A percentile compares a stretch with the other conserved stretches of the same genome.
These are phyloP conservation scores for Nesidiocoris tenuis DNA, from an alignment of 2,888 invertebrate genomes.

Conservation along the genomic window DNA sequence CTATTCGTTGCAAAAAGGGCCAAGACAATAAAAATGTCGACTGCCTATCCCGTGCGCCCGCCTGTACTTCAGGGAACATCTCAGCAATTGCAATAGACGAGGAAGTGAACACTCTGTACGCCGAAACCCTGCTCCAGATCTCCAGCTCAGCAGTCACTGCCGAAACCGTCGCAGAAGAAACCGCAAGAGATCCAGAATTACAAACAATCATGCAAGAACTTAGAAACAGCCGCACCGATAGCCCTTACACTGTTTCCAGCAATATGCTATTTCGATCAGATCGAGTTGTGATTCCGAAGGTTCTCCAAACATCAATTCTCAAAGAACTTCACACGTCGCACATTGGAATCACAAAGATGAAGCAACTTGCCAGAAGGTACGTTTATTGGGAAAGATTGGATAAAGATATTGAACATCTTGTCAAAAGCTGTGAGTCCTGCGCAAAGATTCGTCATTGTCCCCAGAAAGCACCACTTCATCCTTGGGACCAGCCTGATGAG, in stretches of 20 bases:
- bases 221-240: neutral
- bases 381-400: conserved; percentile 24
- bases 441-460: conserved; percentile 11
- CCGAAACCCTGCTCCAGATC: conserved; percentile 26
- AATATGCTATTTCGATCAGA: conserved; percentile 19
- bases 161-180: conserved; percentile 33
- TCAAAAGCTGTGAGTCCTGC: conserved; percentile 39
- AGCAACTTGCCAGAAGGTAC: conserved; percentile 19
- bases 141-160: conserved; percentile 27
- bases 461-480: conserved; percentile 50
- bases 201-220: conserved; percentile 6
- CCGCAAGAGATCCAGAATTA: conserved; percentile 33
- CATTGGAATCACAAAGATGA: conserved; percentile 23
- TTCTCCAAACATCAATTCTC: conserved; percentile 43
- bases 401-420: conserved; percentile 35
- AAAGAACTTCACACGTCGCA: conserved; percentile 50
- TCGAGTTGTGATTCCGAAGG: conserved; percentile 24
- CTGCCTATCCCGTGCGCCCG: conserved; percentile 45
- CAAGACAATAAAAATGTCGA: conserved; percentile 45
- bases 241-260: conserved; percentile 29
- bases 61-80: neutral
- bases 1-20: conserved; percentile 43
- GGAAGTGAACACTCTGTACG: conserved; percentile 13
- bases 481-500: conserved; percentile 51
- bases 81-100: conserved; percentile 10